Base-by-base conservation (phyloP, 2,888 invertebrate species). In the Villa cingulata region DNA sequence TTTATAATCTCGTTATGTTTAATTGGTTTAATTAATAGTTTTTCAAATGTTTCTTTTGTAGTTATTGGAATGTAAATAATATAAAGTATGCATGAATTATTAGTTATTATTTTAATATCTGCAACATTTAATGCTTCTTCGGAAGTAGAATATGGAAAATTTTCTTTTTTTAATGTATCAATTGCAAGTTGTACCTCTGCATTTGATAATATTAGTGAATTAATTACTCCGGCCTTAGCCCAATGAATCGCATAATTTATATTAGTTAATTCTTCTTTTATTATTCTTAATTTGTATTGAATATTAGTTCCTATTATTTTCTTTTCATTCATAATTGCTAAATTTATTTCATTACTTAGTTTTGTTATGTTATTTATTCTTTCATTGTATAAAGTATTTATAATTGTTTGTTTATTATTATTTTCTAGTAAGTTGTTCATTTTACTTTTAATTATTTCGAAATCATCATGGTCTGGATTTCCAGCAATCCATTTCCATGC, bases 131-230 rank as follows among this genome's bases (percentile, higher is more conserved):
- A 29, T 10, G 50, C 48, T 9, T 48, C 45, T 29, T 51, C 51
- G 27, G 40, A 17, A 18, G 45, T 48, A 17, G n/a, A n/a, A 20
- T 37, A 51, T 15, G 48, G 48, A 2, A 51, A 29, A 15, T 46
- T 44, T 20, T 50, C 45, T 20, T 41, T 46, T 12, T 34, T 20
- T 34, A 32, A 19, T 16, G 14, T 46, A 5, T 41, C 23, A 6
- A 23, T 36, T 1, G 16, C 36, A 1, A 36, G 2, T 16, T n/a
- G 1, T 15, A 54, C 46, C 48, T 55, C 51, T 29, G 43, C 45
- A 29, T 42, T 50, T 9, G 51, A 54, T n/a, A 55, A 41, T 27
- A 54, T 51, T n/a, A 53, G 48, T 9, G 54, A 48, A 37, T 54
- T 55, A 37, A 53, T 39, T 36, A 52, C 43, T n/a, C 50, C 51